Evolutionary conservation across 1,140 invertebrate species (phyloP), one percentile per base, ranked within the genome.

Genomic region (Drosophila erecta): DNA sequence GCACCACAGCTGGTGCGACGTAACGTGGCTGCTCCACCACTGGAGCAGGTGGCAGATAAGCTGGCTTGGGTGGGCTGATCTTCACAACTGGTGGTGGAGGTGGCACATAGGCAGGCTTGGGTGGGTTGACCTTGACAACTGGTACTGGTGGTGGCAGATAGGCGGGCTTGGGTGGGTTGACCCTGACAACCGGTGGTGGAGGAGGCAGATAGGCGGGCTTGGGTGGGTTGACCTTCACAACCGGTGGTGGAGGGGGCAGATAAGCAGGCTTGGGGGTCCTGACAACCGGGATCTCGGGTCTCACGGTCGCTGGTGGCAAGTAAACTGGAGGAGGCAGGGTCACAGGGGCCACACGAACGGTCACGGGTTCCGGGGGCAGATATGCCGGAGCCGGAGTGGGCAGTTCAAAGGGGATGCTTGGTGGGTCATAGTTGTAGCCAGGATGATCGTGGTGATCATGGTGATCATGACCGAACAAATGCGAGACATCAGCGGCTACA

Each of bases 401-500:
- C 54, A 90, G 53, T 2, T 90, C 89, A 6, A 90, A 90, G 15
- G 87, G 77, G 3, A 89, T 53, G n/a, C 57, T 78, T 1, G 89
- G 89, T 5, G 70, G 50, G 1, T 89, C 83, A 33, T 90, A 90
- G 57, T 84, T 71, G 43, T 90, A 90, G 33, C 89, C 89, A 43
- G 76, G 62, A 77, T 90, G 81, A 5, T 90, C 75, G 12, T 78
- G 62, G 44, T 89, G 69, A 17, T 81, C 67, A 37, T 86, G 80
- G 44, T 84, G 76, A 33, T 86, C 78, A 10, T 84, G 50, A 2
- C 71, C 81, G 47, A 91, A 59, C 12, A 91, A 17, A 73, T 91
- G 89, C 33, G 89, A 91, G 0, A 91, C 89, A 80, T 91, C 89
- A 15, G 84, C 89, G 41, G 81, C 78, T 12, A 79, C 89, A 38